phyloP scores from a whole-genome alignment of 1,140 invertebrate species.

The Conopomorpha cramerella region DNA sequence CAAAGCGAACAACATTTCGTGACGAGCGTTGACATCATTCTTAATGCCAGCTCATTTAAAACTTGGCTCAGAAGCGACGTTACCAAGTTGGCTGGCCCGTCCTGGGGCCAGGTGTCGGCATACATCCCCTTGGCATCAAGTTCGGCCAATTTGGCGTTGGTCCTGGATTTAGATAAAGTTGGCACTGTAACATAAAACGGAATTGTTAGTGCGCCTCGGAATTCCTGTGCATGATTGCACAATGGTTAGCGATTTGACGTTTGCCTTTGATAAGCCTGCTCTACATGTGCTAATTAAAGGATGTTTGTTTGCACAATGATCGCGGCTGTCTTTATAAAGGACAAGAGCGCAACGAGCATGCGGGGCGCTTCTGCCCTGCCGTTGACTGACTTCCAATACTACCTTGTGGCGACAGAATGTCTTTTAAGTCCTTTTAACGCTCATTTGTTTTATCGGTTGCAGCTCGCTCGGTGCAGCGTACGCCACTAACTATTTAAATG shows the following conservation, averaged over 20 bases:
- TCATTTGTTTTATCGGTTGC: constrained; percentile 29
- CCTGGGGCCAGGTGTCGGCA: constrained; percentile 4
- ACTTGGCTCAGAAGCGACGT: constrained; percentile 12
- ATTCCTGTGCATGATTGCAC: too few relatives aligned
- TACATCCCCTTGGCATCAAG: constrained; percentile 3
- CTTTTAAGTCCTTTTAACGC: constrained; percentile 31
- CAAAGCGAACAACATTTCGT: too few relatives aligned
- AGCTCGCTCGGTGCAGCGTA: too few relatives aligned
- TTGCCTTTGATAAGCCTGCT: constrained; percentile 32
- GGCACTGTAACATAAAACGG: constrained; percentile 12
- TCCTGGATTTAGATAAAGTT: constrained; percentile 8
- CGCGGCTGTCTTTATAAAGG: constrained; percentile 22
- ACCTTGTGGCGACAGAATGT: constrained; percentile 24
- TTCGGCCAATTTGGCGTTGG: constrained; percentile 10
- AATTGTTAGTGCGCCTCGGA: too few relatives aligned
- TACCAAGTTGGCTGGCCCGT: constrained; percentile 1
- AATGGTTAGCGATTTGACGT: constrained; percentile 20
- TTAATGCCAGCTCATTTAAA: constrained; percentile 29
- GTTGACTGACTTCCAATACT: constrained; percentile 39
- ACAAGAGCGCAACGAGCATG: constrained; percentile 18
- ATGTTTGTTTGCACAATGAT: constrained; percentile 39
- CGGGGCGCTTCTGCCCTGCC: constrained; percentile 18
- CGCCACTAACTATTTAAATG: too few relatives aligned
- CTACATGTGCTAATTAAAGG: constrained; percentile 48
- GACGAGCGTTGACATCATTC: too few relatives aligned